Evolutionary conservation across 2,888 invertebrate genomes (phyloP), one percentile per base, ranked within the genome.

Genomic region (Adelphocoris suturalis): DNA sequence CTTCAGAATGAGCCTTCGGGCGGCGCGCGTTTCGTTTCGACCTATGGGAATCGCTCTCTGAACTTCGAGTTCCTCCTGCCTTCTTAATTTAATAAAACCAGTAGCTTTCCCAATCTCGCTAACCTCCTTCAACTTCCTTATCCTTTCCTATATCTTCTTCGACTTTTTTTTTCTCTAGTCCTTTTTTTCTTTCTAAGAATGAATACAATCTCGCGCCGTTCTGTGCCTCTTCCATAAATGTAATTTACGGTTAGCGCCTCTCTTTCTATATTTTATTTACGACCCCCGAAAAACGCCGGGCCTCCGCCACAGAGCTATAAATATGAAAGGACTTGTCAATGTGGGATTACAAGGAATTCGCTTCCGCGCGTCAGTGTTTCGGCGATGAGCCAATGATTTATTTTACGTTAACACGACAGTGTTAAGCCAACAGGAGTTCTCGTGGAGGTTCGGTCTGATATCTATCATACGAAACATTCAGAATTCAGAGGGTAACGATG

Each of bases 161-260:
- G 9, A 68, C 23, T 68, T 68, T 68, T 12, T 68, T 68, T 68
- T 68, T 14, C 47, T 82, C 82, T 48, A 5, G 2, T 28, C 19
- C 13, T 28, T n/a, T 28, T 37, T 46, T 37, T 37, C 37, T 81
- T 81, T 81, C 46, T n/a, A 11, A 46, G 81, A 81, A 28, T 81
- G 81, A 81, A 81, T 46, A 81, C 81, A 81, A 81, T 81, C 47
- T 47, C 46, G 76, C 57, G 57, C 57, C 57, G 57, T 57, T 76
- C 46, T 37, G n/a, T 46, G 12, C 16, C 82, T 19, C 27, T 52
- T 13, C 19, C 82, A 82, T 82, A 52, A 48, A 52, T 82, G n/a
- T 82, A 52, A 82, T 82, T 82, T 82, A 82, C 52, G 82, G 52
- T 82, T 68, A 82, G 82, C 82, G 82, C 82, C 82, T 68, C 82